phyloP scores from a whole-genome alignment of 2,113 vertebrate genomes.

The Campylomormyrus tamandua region DNA sequence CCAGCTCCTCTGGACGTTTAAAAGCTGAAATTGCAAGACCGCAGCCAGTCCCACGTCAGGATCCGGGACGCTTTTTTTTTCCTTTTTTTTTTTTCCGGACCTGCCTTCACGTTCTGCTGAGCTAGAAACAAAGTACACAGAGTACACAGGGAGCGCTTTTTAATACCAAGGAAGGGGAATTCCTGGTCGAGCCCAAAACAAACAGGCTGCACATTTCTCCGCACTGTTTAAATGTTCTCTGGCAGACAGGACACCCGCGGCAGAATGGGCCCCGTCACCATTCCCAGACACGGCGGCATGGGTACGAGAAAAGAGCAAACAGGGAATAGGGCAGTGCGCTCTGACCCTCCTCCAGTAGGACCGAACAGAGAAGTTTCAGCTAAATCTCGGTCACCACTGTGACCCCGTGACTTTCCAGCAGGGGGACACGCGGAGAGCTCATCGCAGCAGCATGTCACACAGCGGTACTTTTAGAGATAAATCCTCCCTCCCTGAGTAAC shows the following conservation, averaged over 20 bases:
- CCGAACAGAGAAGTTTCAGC: background rate
- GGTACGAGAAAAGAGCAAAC: slow-evolving; percentile 28
- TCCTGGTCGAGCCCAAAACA: slow-evolving; percentile 56
- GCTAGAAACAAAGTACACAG: slow-evolving; percentile 59
- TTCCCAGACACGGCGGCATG: slow-evolving; percentile 30
- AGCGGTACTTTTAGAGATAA: slow-evolving; percentile 56
- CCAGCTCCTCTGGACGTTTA: slow-evolving; percentile 39
- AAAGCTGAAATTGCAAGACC: slow-evolving; percentile 47
- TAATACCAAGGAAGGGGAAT: slow-evolving; percentile 59
- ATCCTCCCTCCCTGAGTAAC: background rate
- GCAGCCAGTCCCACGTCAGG: slow-evolving; percentile 57
- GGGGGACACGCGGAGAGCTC: slow-evolving; percentile 1
- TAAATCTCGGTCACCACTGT: background rate
- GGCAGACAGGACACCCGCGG: slow-evolving; percentile 28
- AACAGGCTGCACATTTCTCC: slow-evolving; percentile 54
- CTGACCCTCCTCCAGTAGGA: slow-evolving; percentile 12
- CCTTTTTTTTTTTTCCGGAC: slow-evolving; percentile 38
- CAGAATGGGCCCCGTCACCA: slow-evolving; percentile 26
- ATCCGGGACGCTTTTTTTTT: slow-evolving; percentile 45
- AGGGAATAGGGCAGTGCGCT: slow-evolving; percentile 1
- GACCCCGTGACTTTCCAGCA: too few relatives aligned
- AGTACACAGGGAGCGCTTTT: slow-evolving; percentile 47
- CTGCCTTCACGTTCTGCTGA: slow-evolving; percentile 60
- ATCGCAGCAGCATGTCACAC: slow-evolving; percentile 56
- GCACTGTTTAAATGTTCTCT: slow-evolving; percentile 53